A percentile compares a stretch with the other conserved stretches of the same genome.
Evolutionary conservation across 2,888 invertebrate species (phyloP).

Genomic region (Apotomis betuletana): DNA sequence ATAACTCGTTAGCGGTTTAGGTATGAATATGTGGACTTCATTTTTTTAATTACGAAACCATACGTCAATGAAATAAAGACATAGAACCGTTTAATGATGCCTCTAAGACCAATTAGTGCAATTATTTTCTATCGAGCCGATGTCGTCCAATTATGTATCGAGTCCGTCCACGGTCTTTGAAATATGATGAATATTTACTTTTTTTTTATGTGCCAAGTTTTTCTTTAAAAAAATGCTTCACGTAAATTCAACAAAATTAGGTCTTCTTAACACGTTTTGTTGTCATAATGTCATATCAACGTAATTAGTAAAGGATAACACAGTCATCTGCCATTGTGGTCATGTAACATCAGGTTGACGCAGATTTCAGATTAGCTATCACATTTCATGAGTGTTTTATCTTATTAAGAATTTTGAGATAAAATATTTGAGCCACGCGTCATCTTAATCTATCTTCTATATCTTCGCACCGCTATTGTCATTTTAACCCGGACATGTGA

Average conservation of each 20-base stretch:
- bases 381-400: conserved; percentile 6
- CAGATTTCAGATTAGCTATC: conserved; percentile 42
- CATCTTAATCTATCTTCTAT: not conserved
- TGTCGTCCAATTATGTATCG: too few relatives aligned
- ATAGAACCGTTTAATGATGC: not conserved
- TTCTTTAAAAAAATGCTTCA: too few relatives aligned
- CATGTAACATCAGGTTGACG: conserved; percentile 51
- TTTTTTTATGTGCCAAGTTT: too few relatives aligned
- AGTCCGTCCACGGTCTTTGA: too few relatives aligned
- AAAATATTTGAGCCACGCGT: conserved; percentile 3
- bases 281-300: not conserved
- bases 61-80: not conserved
- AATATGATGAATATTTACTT: too few relatives aligned
- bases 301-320: conserved; percentile 1
- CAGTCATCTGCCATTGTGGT: conserved; percentile 21
- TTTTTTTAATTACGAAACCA: not conserved
- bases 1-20: too few relatives aligned
- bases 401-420: conserved; percentile 12
- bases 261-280: too few relatives aligned
- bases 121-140: too few relatives aligned
- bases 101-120: not conserved
- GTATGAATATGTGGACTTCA: too few relatives aligned
- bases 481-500: not conserved
- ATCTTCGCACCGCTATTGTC: too few relatives aligned
- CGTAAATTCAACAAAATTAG: too few relatives aligned